Percentiles rank a stretch among this genome's conserved stretches.
Evolutionary conservation across 2,797 vertebrate species (phyloP).

Genomic region (Serranus cabrilla): DNA sequence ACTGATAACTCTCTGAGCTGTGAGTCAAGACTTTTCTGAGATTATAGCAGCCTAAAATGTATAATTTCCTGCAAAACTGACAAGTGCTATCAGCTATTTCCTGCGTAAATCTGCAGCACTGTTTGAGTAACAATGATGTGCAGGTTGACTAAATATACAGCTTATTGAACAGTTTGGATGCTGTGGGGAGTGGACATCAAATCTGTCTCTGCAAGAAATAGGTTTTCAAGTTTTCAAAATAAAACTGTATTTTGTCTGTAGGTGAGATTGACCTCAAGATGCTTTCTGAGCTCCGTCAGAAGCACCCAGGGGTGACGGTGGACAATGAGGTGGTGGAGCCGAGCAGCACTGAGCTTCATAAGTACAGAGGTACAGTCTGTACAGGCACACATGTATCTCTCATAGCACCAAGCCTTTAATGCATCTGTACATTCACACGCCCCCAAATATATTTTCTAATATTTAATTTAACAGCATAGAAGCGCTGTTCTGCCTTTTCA

Average conservation of each 20-base stretch:
- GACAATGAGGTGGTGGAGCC: conserved; percentile 93
- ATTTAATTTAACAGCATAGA: conserved; percentile 13
- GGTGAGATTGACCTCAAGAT: conserved; percentile 95
- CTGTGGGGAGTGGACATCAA: conserved; percentile 5
- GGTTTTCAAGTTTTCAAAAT: conserved; percentile 24
- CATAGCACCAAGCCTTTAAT: not conserved
- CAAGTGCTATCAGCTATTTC: conserved; percentile 4
- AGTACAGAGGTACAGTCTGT: conserved; percentile 89
- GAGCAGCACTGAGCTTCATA: conserved; percentile 88
- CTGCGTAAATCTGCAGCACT: not conserved
- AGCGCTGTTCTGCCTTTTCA: not conserved
- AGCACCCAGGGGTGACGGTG: conserved; percentile 87
- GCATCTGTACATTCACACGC: not conserved
- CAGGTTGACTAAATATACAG: not conserved
- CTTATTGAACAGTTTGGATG: not conserved
- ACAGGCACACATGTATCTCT: not conserved
- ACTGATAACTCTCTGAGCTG: conserved; percentile 12
- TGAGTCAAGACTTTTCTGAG: conserved; percentile 3
- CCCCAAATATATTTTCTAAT: not conserved
- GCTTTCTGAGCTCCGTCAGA: conserved; percentile 86
- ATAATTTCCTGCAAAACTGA: conserved; percentile 14
- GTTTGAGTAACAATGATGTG: not conserved
- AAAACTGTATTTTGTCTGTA: conserved; percentile 63
- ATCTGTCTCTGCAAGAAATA: not conserved
- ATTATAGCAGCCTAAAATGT: conserved; percentile 13